phyloP scores from a whole-genome alignment of 92 coral and sea anemone species.

The Meandrina meandrites region DNA sequence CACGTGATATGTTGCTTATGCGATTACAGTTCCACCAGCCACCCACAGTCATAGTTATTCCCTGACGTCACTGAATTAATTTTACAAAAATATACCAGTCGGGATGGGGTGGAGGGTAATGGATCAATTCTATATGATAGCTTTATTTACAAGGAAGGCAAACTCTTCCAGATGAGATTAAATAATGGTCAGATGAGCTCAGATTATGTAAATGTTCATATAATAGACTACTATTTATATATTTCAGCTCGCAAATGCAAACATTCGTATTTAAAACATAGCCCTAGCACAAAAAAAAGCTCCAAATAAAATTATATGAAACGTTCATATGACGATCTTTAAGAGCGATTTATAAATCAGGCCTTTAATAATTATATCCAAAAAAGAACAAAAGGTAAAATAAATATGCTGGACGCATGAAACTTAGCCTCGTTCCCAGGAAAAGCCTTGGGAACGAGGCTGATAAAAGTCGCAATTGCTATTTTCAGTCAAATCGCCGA shows the following conservation, averaged over 20 bases:
- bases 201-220: background rate
- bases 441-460: too few relatives aligned
- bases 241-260: background rate
- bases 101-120: background rate
- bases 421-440: too few relatives aligned
- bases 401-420: background rate
- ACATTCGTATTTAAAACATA: background rate
- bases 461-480: too few relatives aligned
- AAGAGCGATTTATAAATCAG: background rate
- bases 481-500: background rate
- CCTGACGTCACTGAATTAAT: conserved; percentile 28
- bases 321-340: background rate
- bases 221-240: conserved; percentile 10
- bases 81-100: conserved; percentile 28
- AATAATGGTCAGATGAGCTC: background rate
- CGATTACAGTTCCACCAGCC: conserved; percentile 7
- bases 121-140: background rate
- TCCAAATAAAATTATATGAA: background rate
- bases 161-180: conserved; percentile 1
- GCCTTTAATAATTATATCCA: background rate
- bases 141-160: background rate
- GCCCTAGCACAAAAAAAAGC: background rate
- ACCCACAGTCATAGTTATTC: conserved; percentile 15
- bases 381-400: background rate
- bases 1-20: conserved; percentile 1